Evolutionary conservation across 1,140 invertebrate genomes (phyloP).

Genomic region (Drosophila subpulchrella): DNA sequence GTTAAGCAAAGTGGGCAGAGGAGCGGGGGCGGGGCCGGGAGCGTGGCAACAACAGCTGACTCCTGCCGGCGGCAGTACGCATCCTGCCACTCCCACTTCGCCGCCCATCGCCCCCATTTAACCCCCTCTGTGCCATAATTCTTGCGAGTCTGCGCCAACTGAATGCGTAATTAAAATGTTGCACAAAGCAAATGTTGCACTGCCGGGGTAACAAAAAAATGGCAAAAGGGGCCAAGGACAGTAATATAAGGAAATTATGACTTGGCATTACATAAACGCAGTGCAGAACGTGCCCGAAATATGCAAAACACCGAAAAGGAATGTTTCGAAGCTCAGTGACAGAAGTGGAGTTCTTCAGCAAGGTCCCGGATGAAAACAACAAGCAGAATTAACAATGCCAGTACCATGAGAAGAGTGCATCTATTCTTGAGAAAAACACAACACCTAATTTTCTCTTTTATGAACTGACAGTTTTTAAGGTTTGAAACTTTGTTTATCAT

Average conservation of each 20-base stretch:
- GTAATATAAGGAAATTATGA: slow-evolving; percentile 60
- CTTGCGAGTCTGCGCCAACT: slow-evolving; percentile 57
- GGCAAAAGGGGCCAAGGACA: slow-evolving; percentile 38
- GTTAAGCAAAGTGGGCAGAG: slow-evolving; percentile 38
- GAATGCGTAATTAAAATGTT: slow-evolving; percentile 80
- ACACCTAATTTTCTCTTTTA: not conserved
- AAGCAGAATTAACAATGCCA: slow-evolving; percentile 7
- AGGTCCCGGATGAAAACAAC: slow-evolving; percentile 9
- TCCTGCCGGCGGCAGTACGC: slow-evolving; percentile 40
- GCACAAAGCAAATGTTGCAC: slow-evolving; percentile 57
- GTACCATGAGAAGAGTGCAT: not conserved
- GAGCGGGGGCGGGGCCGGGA: slow-evolving; percentile 10
- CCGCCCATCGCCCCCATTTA: slow-evolving; percentile 8
- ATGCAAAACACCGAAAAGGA: slow-evolving; percentile 19
- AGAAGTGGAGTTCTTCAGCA: slow-evolving; percentile 21
- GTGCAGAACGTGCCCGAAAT: slow-evolving; percentile 46
- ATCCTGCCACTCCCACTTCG: slow-evolving; percentile 4
- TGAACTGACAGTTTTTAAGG: too few relatives aligned
- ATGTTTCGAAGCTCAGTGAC: slow-evolving; percentile 15
- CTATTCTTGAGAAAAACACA: not conserved
- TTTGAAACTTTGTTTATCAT: not conserved
- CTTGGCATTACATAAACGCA: slow-evolving; percentile 44
- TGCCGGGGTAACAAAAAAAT: slow-evolving; percentile 41
- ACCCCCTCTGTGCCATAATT: slow-evolving; percentile 43
- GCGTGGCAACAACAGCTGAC: slow-evolving; percentile 28